These are phyloP conservation scores for Polylopha cassiicola DNA, from an alignment of 2,888 invertebrate species.

Conservation along the genomic window DNA sequence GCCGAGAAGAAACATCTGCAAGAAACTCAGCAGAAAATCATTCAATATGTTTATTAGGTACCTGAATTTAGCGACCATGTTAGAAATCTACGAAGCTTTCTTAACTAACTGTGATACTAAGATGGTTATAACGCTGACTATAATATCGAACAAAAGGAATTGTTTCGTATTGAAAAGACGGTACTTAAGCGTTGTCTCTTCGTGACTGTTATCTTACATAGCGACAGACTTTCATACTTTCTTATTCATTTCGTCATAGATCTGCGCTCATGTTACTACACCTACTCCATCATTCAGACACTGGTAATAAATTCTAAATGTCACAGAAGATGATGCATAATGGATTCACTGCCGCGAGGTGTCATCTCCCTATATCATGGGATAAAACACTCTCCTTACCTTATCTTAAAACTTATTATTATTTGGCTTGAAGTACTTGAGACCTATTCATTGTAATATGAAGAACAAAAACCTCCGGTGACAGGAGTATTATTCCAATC, in stretches of 20 bases:
- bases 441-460: slow-evolving; percentile 16
- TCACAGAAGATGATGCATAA: slow-evolving; percentile 66
- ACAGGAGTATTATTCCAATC: slow-evolving; percentile 34
- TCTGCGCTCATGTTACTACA: slow-evolving; percentile 38
- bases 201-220: slow-evolving; percentile 4
- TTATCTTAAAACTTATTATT: slow-evolving; percentile 29
- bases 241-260: slow-evolving; percentile 39
- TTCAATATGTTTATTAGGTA: too few relatives aligned
- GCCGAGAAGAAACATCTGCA: too few relatives aligned
- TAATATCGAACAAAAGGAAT: too few relatives aligned
- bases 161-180: not conserved
- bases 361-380: slow-evolving; percentile 34
- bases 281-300: slow-evolving; percentile 58
- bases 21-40: too few relatives aligned
- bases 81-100: too few relatives aligned
- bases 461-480: slow-evolving; percentile 35
- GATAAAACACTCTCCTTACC: slow-evolving; percentile 26
- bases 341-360: slow-evolving; percentile 54
- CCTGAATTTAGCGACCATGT: too few relatives aligned
- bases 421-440: slow-evolving; percentile 24
- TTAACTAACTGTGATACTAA: too few relatives aligned
- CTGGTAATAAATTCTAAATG: slow-evolving; percentile 67
- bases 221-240: slow-evolving; percentile 32
- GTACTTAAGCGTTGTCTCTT: not conserved
- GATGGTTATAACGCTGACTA: too few relatives aligned